These are phyloP conservation scores for Paralichthys olivaceus DNA, from an alignment of 2,113 vertebrate species.

Conservation along the genomic window DNA sequence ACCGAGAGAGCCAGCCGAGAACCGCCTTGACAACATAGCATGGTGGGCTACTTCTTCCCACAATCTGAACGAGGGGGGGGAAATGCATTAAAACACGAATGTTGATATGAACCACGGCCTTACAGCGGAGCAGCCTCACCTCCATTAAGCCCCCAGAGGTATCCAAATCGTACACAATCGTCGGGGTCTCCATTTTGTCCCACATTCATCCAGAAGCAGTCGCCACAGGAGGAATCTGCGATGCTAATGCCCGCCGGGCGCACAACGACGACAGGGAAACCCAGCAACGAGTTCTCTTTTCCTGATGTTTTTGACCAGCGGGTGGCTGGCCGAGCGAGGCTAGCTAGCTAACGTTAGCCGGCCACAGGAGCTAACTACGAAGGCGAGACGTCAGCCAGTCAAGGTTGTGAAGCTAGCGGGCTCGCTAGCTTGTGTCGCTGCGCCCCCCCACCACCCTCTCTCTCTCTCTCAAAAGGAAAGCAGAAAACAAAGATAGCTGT, in stretches of 20 bases:
- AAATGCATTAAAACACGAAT: background rate
- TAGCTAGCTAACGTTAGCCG: constrained; percentile 64
- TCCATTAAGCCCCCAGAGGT: constrained; percentile 97
- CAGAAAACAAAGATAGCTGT: constrained; percentile 3
- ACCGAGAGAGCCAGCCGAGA: background rate
- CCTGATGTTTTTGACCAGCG: constrained; percentile 1
- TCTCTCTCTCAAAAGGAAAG: constrained; percentile 12
- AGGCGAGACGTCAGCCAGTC: constrained; percentile 70
- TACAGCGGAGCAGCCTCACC: constrained; percentile 81
- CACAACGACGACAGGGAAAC: constrained; percentile 2
- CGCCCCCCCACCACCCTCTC: too few relatives aligned
- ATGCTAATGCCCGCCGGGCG: background rate
- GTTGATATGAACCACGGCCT: constrained; percentile 25
- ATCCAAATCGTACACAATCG: constrained; percentile 97
- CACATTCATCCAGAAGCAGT: constrained; percentile 90
- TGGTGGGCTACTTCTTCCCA: background rate
- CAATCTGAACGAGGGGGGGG: rapidly evolving
- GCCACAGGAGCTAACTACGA: constrained; percentile 65
- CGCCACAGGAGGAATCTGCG: constrained; percentile 20
- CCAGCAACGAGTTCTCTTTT: background rate
- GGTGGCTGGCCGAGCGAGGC: constrained; percentile 28
- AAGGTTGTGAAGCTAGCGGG: constrained; percentile 76
- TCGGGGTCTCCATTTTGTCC: constrained; percentile 98
- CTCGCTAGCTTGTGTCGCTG: constrained; percentile 30
- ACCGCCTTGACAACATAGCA: background rate